These are phyloP conservation scores for Mimas tiliae DNA, from an alignment of 2,888 invertebrate genomes.

Conservation along the genomic window DNA sequence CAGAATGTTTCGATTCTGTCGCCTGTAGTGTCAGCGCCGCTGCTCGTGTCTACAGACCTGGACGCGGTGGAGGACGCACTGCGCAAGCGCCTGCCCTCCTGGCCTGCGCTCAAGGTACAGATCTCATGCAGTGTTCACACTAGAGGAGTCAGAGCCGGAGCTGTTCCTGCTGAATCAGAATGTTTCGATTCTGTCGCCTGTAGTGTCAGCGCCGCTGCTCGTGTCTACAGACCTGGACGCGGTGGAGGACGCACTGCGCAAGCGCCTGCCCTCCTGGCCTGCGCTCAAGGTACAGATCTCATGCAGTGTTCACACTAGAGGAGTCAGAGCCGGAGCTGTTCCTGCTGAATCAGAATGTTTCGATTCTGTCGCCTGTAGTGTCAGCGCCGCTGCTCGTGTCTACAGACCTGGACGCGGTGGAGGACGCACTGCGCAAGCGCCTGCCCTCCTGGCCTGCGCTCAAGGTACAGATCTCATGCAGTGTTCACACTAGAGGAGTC, in stretches of 20 bases:
- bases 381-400: conserved; percentile 47
- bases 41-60: conserved; percentile 31
- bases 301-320: conserved; percentile 67
- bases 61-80: conserved; percentile 31
- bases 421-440: conserved; percentile 21
- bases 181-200: conserved; percentile 55
- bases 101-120: too few relatives aligned
- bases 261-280: too few relatives aligned
- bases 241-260: conserved; percentile 31
- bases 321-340: conserved; percentile 51
- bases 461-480: too few relatives aligned
- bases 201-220: conserved; percentile 47
- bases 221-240: conserved; percentile 27
- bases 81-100: neutral
- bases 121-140: conserved; percentile 57
- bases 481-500: conserved; percentile 69
- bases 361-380: conserved; percentile 54
- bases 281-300: too few relatives aligned
- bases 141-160: conserved; percentile 57
- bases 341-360: conserved; percentile 46
- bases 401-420: conserved; percentile 30
- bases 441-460: too few relatives aligned
- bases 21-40: conserved; percentile 55
- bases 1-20: conserved; percentile 52
- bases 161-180: conserved; percentile 50